Conservation (phyloP, 2,113 vertebrate species). For the Cettia cetti region DNA sequence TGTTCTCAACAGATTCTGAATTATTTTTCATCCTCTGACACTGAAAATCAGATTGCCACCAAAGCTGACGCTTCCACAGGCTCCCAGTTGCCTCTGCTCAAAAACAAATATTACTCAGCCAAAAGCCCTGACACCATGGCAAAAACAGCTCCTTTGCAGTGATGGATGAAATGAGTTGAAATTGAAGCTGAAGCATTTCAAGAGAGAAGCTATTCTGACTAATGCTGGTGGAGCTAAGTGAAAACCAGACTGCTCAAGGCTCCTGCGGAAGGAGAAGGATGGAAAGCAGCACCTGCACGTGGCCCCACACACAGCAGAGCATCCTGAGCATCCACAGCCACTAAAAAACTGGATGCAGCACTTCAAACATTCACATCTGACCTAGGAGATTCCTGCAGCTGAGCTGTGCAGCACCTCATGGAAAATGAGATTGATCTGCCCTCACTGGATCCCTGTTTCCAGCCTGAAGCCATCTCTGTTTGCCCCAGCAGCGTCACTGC, state of each 20-base stretch:
- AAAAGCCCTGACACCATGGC: not conserved
- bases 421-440: not conserved
- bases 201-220: not conserved
- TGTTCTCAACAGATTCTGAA: not conserved
- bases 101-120: not conserved
- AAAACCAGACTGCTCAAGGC: not conserved
- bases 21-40: slow-evolving; percentile 26
- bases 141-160: not conserved
- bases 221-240: accelerated
- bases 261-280: accelerated
- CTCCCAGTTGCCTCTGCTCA: not conserved
- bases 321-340: not conserved
- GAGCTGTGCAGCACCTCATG: not conserved
- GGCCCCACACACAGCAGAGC: not conserved
- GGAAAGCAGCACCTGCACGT: not conserved
- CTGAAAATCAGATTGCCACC: not conserved
- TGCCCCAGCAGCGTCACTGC: not conserved
- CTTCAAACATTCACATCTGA: not conserved
- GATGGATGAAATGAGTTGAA: not conserved
- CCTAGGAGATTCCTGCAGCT: not conserved
- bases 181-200: not conserved
- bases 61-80: not conserved
- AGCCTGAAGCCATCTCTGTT: not conserved
- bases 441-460: not conserved
- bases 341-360: not conserved